phyloP scores from a whole-genome alignment of 2,113 vertebrate genomes.

The Nettapus auritus region DNA sequence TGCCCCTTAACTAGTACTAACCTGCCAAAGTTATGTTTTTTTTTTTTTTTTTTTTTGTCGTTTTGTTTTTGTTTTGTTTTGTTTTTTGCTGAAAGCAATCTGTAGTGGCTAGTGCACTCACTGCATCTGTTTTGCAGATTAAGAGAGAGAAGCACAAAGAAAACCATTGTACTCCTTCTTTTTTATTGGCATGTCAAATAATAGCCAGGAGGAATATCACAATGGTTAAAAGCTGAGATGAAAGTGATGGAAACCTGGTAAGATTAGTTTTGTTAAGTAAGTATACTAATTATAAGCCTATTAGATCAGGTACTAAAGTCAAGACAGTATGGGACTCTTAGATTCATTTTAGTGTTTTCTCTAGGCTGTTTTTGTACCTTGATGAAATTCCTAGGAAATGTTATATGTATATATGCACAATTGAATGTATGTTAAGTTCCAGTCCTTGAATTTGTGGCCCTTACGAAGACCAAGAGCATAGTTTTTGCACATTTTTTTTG shows the following conservation, averaged over 20 bases:
- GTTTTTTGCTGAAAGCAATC: neutral
- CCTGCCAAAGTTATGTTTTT: slow-evolving; percentile 35
- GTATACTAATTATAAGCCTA: neutral
- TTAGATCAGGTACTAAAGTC: neutral
- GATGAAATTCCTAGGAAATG: neutral
- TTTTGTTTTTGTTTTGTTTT: too few relatives aligned
- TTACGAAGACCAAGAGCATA: neutral
- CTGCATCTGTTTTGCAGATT: slow-evolving; percentile 65
- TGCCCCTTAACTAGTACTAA: slow-evolving; percentile 20
- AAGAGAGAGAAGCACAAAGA: slow-evolving; percentile 41
- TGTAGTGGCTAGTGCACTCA: neutral
- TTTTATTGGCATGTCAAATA: neutral
- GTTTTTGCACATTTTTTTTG: neutral
- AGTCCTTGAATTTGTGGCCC: neutral
- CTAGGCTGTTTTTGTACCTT: neutral
- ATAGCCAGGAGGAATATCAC: neutral
- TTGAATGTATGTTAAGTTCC: neutral
- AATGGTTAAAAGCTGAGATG: neutral
- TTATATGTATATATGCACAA: neutral
- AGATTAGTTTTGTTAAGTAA: neutral
- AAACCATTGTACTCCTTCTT: neutral
- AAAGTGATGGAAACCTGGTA: neutral
- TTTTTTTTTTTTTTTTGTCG: slow-evolving; percentile 41
- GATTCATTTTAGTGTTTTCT: neutral
- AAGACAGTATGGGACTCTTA: neutral